phyloP scores from a whole-genome alignment of 2,888 invertebrate genomes.

The Zootermopsis nevadensis region DNA sequence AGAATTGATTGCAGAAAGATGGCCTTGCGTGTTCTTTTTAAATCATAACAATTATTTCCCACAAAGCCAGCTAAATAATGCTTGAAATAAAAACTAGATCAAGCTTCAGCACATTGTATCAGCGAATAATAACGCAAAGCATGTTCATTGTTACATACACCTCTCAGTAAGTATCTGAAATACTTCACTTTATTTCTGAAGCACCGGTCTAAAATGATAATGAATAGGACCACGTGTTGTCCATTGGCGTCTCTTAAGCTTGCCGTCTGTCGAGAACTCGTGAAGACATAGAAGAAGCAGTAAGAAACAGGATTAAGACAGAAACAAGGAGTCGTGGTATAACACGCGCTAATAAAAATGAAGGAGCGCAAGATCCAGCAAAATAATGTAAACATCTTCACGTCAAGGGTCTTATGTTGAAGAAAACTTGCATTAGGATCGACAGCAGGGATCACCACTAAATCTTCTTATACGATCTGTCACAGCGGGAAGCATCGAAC shows the following conservation, averaged over 20 bases:
- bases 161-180: no score
- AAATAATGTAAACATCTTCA: slow-evolving; percentile 14
- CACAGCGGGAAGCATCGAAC: not conserved
- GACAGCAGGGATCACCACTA: slow-evolving; percentile 17
- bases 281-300: not conserved
- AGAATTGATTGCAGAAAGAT: no score
- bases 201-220: no score
- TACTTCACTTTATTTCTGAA: no score
- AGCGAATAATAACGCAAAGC: no score
- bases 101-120: no score
- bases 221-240: no score
- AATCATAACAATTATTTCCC: no score
- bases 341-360: slow-evolving; percentile 10
- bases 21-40: no score
- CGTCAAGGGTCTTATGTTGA: slow-evolving; percentile 4
- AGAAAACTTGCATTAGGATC: slow-evolving; percentile 3
- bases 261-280: not conserved
- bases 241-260: not conserved
- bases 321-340: not conserved
- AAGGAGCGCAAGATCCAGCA: not conserved
- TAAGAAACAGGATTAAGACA: slow-evolving; percentile 5
- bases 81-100: no score
- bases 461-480: not conserved
- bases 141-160: no score
- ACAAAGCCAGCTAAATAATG: no score